These are phyloP conservation scores for Semaprochilodus insignis DNA, from an alignment of 2,797 vertebrate species.

Conservation along the genomic window DNA sequence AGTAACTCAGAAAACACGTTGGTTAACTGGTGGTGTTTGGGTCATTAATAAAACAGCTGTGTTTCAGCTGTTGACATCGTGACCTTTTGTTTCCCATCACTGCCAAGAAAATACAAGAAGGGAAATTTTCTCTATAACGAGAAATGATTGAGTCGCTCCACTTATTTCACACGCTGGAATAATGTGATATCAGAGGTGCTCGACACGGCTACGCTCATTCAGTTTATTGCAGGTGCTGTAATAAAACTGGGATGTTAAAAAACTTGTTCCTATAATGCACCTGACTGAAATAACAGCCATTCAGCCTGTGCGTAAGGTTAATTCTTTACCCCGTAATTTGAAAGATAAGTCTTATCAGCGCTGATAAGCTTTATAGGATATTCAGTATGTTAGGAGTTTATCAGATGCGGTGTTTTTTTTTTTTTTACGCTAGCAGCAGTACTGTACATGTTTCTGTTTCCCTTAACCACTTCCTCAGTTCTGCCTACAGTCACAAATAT, in stretches of 20 bases:
- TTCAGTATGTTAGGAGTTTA: slow-evolving; percentile 24
- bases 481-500: slow-evolving; percentile 47
- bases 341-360: slow-evolving; percentile 8
- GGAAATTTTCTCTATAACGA: neutral
- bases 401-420: slow-evolving; percentile 38
- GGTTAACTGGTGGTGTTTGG: too few relatives aligned
- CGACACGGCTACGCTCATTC: neutral
- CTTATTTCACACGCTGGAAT: neutral
- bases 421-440: slow-evolving; percentile 40
- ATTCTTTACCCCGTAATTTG: neutral
- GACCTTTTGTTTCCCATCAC: too few relatives aligned
- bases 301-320: neutral
- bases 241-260: too few relatives aligned
- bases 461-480: slow-evolving; percentile 59
- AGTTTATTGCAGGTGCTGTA: neutral
- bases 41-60: too few relatives aligned
- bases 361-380: slow-evolving; percentile 19
- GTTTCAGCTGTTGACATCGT: too few relatives aligned
- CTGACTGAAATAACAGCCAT: neutral
- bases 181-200: neutral
- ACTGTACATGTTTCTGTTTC: slow-evolving; percentile 54
- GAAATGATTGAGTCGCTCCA: too few relatives aligned
- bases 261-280: neutral
- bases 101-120: too few relatives aligned
- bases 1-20: too few relatives aligned